A percentile compares a stretch with the other conserved stretches of the same genome.
These are phyloP conservation scores for Anguilla megastoma DNA, from an alignment of 2,797 vertebrate species.

Conservation along the genomic window DNA sequence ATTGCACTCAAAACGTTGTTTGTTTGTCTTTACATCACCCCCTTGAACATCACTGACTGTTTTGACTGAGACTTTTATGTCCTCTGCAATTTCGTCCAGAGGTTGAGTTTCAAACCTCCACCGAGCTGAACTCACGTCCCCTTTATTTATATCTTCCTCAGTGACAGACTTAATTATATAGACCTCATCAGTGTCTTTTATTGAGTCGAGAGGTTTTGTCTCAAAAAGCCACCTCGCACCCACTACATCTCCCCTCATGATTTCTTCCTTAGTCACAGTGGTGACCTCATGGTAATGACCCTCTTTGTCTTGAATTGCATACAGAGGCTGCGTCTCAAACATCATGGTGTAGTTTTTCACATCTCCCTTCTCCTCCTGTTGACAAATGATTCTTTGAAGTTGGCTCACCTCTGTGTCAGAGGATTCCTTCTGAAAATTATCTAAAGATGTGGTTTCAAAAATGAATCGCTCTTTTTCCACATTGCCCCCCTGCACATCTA, in stretches of 20 bases:
- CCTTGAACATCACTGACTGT: constrained; percentile 78
- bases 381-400: constrained; percentile 67
- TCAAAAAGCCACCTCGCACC: constrained; percentile 92
- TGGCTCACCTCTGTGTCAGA: constrained; percentile 63
- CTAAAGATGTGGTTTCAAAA: constrained; percentile 89
- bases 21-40: constrained; percentile 82
- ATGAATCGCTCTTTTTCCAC: constrained; percentile 86
- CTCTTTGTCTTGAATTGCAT: constrained; percentile 87
- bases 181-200: constrained; percentile 82
- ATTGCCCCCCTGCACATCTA: constrained; percentile 83
- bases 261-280: constrained; percentile 89
- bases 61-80: constrained; percentile 71
- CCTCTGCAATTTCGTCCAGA: constrained; percentile 84
- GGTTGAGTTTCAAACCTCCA: constrained; percentile 92
- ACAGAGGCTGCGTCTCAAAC: constrained; percentile 91
- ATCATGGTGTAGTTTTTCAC: constrained; percentile 92
- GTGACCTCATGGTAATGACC: constrained; percentile 92
- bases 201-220: constrained; percentile 88
- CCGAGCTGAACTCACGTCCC: constrained; percentile 83
- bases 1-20: constrained; percentile 81
- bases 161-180: constrained; percentile 92
- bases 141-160: constrained; percentile 87
- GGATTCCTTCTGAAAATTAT: constrained; percentile 83
- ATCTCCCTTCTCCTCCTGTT: constrained; percentile 79
- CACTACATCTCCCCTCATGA: constrained; percentile 85